Base-by-base conservation (phyloP, 1,140 invertebrate genomes). In the Meteorus sp. region DNA sequence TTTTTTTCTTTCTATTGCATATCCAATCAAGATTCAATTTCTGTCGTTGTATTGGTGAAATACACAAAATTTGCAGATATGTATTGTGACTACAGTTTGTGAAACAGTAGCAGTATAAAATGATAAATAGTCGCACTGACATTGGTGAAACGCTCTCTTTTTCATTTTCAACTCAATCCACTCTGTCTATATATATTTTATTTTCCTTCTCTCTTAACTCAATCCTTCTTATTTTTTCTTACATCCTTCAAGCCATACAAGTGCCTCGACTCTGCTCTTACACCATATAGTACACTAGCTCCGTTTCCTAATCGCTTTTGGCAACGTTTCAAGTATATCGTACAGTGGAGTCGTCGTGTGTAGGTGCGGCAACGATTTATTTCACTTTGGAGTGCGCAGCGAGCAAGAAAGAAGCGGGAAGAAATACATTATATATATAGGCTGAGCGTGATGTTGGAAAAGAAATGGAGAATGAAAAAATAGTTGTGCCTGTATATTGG, bases 271-370 rank as follows among this genome's bases (percentile, higher is more conserved):
- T 45, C n/a, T 45, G 43, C 8, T 48, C 45, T n/a, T 15, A 48
- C 22, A 48, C 45, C 31, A n/a, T n/a, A n/a, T n/a, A n/a, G n/a
- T 29, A 27, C 45, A 17, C 31, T 29, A 31, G 27, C 31, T 52
- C 19, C 50, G 50, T 52, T 52, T 52, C 50, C 64, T 72, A 69
- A 72, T 72, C 65, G 66, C 69, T 60, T 74, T 71, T 73, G 70
- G 72, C 70, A 70, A 58, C 63, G 63, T 67, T 74, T 75, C 69
- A 74, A 74, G 66, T 65, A 67, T 64, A 68, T 63, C 65, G 65
- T 60, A 59, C 62, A 29, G 27, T 48, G 17, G 31, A 53, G 27
- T 48, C 43, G 53, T 29, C 15, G 41, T 45, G 33, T 35, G 50
- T 39, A 15, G 45, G 56, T 37, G n/a, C n/a, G 45, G 54, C 48